phyloP scores from a whole-genome alignment of 2,797 vertebrate species.

The Notamacropus eugenii region DNA sequence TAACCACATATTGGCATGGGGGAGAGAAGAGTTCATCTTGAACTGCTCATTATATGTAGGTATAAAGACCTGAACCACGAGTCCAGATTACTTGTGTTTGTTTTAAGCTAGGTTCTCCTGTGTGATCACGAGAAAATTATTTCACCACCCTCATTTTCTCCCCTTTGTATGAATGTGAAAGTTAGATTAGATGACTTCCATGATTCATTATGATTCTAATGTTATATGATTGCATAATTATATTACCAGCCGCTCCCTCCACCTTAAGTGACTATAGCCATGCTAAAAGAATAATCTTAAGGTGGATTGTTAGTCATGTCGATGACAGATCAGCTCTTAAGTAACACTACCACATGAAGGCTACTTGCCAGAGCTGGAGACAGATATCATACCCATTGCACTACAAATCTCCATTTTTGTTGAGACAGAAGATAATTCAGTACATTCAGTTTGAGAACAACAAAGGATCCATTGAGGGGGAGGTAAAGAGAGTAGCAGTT shows the following conservation, averaged over 20 bases:
- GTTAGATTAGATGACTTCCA: not conserved
- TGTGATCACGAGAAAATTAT: not conserved
- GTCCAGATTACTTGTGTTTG: not conserved
- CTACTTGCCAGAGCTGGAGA: not conserved
- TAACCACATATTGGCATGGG: not conserved
- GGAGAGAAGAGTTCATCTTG: not conserved
- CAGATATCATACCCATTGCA: not conserved
- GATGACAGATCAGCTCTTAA: not conserved
- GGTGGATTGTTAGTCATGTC: not conserved
- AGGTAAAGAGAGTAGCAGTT: not conserved
- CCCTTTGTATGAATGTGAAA: not conserved
- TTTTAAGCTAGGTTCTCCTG: not conserved
- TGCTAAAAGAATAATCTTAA: not conserved
- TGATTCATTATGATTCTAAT: not conserved
- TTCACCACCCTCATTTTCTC: not conserved
- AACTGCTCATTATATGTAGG: not conserved
- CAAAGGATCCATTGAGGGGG: not conserved
- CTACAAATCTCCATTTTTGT: not conserved
- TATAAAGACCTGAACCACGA: not conserved
- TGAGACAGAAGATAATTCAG: not conserved
- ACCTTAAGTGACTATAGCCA: not conserved
- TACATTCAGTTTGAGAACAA: not conserved
- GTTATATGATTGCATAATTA: not conserved
- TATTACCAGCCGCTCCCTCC: not conserved
- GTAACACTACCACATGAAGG: not conserved